Percentiles rank a stretch among this genome's conserved stretches.
phyloP scores from a whole-genome alignment of 2,797 vertebrate genomes.

The Momotus momota region DNA sequence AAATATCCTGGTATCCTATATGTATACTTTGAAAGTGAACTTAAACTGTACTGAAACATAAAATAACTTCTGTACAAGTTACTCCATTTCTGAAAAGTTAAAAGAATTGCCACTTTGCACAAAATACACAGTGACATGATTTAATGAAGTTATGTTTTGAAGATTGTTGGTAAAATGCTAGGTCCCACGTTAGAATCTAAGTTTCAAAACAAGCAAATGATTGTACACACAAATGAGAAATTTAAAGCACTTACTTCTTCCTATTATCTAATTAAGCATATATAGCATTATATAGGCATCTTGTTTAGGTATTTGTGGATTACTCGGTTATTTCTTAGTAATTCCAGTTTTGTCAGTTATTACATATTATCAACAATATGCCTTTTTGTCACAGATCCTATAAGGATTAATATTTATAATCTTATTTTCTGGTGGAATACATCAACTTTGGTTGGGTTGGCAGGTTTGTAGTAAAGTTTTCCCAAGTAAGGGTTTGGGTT shows the following conservation, averaged over 20 bases:
- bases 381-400: not conserved
- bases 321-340: not conserved
- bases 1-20: not conserved
- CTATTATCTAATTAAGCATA: not conserved
- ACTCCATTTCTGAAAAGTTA: not conserved
- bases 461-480: not conserved
- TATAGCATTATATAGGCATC: not conserved
- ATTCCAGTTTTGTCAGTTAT: not conserved
- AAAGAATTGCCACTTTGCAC: not conserved
- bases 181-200: not conserved
- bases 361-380: not conserved
- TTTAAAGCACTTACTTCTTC: not conserved
- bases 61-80: not conserved
- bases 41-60: not conserved
- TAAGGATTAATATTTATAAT: not conserved
- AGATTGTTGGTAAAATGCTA: not conserved
- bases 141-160: not conserved
- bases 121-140: not conserved
- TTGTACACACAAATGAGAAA: not conserved
- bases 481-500: rapidly evolving
- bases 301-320: not conserved
- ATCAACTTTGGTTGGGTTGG: not conserved
- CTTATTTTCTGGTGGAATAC: not conserved
- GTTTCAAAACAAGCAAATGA: not conserved
- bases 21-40: not conserved